Percentiles rank a stretch among this genome's conserved stretches.
phyloP scores from a whole-genome alignment of 2,888 invertebrate genomes.

The Nezara viridula region DNA sequence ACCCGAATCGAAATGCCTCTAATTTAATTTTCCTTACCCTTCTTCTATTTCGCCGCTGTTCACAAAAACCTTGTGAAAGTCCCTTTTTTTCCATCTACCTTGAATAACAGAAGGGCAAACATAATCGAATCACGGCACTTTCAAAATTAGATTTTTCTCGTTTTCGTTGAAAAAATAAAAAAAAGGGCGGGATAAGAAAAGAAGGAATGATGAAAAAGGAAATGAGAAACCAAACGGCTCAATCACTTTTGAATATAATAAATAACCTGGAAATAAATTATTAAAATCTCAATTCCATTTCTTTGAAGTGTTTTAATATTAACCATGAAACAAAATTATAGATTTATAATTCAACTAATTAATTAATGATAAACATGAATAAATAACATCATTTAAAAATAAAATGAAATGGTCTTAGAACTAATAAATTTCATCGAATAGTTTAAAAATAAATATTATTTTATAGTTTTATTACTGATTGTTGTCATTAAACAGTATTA shows the following conservation, averaged over 20 bases:
- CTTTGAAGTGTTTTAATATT: neutral
- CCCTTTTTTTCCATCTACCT: conserved; percentile 19
- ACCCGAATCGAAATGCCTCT: conserved; percentile 31
- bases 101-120: conserved; percentile 42
- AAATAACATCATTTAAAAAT: too few relatives aligned
- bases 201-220: neutral
- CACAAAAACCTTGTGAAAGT: conserved; percentile 25
- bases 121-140: conserved; percentile 29
- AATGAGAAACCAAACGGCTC: neutral
- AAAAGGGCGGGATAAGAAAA: neutral
- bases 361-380: too few relatives aligned
- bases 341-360: too few relatives aligned
- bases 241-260: neutral
- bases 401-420: too few relatives aligned
- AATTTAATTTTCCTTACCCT: conserved; percentile 48
- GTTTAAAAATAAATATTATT: too few relatives aligned
- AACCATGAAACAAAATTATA: too few relatives aligned
- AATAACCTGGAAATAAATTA: neutral
- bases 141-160: conserved; percentile 10
- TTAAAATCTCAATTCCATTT: neutral
- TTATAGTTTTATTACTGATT: too few relatives aligned
- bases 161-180: neutral
- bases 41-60: conserved; percentile 7
- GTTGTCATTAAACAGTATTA: too few relatives aligned
- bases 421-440: too few relatives aligned